These are phyloP conservation scores for Psettodes erumei DNA, from an alignment of 2,113 vertebrate species.

Conservation along the genomic window DNA sequence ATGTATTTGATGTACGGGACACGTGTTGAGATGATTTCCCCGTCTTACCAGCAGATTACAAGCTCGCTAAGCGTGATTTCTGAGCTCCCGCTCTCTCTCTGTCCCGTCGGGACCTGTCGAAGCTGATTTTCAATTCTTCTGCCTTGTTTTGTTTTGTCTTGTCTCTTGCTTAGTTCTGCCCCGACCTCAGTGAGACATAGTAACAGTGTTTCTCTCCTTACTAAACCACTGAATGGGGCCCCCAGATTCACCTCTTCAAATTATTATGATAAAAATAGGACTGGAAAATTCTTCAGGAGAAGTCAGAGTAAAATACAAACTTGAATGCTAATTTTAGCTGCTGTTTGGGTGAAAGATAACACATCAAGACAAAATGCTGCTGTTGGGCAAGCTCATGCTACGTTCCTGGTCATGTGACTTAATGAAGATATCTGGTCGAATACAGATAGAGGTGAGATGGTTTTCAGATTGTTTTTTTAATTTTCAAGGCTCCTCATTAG, in stretches of 20 bases:
- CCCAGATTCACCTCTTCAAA: not conserved
- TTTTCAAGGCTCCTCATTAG: not conserved
- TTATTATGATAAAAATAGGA: not conserved
- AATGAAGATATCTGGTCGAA: not conserved
- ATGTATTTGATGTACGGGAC: not conserved
- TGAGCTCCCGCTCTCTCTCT: not conserved
- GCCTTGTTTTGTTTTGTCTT: conserved; percentile 2
- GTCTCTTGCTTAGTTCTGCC: not conserved
- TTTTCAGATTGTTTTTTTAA: not conserved
- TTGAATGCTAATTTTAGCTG: not conserved
- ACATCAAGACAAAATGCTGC: not conserved
- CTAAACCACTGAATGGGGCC: not conserved
- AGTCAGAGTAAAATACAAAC: not conserved
- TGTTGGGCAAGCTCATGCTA: not conserved
- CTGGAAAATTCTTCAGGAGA: not conserved
- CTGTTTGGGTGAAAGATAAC: not conserved
- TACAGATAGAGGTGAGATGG: not conserved
- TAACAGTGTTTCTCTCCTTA: not conserved
- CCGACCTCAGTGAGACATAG: not conserved
- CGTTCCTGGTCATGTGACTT: not conserved
- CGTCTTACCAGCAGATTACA: not conserved
- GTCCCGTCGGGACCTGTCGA: not conserved
- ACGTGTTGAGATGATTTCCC: not conserved
- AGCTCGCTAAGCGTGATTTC: not conserved
- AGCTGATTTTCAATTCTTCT: conserved; percentile 1